phyloP scores from a whole-genome alignment of 2,888 invertebrate genomes.

The Willowsia nigromaculata region DNA sequence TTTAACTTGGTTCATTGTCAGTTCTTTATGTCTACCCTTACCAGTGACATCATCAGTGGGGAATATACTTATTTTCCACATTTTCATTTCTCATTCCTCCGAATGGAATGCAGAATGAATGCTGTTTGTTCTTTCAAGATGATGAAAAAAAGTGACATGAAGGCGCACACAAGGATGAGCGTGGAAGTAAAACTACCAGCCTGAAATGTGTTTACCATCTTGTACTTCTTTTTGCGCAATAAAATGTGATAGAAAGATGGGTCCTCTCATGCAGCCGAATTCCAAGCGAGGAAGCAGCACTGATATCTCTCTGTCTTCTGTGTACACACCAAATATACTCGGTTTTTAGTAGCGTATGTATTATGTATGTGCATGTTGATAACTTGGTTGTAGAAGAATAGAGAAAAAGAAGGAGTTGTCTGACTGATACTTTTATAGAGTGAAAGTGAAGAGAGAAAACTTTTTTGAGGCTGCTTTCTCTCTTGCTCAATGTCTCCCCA shows the following conservation, averaged over 20 bases:
- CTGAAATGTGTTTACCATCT: background rate
- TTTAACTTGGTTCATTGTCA: background rate
- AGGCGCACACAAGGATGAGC: background rate
- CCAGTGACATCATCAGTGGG: background rate
- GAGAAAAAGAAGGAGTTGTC: background rate
- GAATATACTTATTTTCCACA: background rate
- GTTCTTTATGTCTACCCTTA: background rate
- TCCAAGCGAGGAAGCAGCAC: no score
- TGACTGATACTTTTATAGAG: background rate
- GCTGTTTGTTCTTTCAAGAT: background rate
- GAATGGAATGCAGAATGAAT: background rate
- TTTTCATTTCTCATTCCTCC: background rate
- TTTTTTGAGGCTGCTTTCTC: background rate
- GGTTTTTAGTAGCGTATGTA: no score
- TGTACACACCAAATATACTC: no score
- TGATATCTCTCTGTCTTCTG: no score
- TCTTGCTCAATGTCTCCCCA: background rate
- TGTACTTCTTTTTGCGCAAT: background rate
- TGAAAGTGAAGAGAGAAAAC: conserved; percentile 10
- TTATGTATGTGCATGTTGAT: background rate
- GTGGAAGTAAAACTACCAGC: background rate
- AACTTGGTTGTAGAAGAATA: background rate
- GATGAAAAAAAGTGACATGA: background rate
- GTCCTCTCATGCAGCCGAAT: background rate
- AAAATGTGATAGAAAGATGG: background rate